Conservation (phyloP, 2,888 invertebrate genomes). For the Andrena praecox region DNA sequence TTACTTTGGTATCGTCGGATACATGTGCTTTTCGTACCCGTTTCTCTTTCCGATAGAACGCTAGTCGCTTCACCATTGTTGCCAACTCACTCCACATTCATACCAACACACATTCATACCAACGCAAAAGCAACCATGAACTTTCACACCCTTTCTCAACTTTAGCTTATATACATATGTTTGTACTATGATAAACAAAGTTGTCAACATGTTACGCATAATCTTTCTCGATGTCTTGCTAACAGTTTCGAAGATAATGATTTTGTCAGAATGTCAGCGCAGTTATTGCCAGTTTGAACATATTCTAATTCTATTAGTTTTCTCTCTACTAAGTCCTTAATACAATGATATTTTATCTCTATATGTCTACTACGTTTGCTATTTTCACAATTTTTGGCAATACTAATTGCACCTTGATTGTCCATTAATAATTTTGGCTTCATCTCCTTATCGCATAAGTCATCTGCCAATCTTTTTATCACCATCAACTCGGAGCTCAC, state of each 20-base stretch:
- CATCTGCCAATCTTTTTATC: background rate
- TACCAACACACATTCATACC: too few species aligned
- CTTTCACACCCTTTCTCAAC: background rate
- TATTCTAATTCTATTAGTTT: background rate
- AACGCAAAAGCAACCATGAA: too few species aligned
- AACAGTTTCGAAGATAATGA: background rate
- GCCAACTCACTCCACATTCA: too few species aligned
- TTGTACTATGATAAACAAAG: background rate
- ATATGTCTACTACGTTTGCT: background rate
- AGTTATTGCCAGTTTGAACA: background rate
- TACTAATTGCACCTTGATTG: background rate
- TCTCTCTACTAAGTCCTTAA: background rate
- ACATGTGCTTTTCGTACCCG: too few species aligned
- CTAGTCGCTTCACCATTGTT: too few species aligned
- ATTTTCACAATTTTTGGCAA: slow-evolving; percentile 1
- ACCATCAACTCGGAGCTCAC: background rate
- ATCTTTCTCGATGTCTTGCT: background rate
- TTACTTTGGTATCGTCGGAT: too few species aligned
- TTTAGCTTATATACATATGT: background rate
- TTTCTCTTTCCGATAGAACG: too few species aligned
- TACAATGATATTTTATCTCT: background rate
- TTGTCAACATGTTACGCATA: background rate
- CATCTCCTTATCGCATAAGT: background rate
- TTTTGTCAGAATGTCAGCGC: background rate
- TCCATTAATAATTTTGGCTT: background rate